These are phyloP conservation scores for Ophion obscuratus DNA, from an alignment of 2,888 invertebrate species.

Conservation along the genomic window DNA sequence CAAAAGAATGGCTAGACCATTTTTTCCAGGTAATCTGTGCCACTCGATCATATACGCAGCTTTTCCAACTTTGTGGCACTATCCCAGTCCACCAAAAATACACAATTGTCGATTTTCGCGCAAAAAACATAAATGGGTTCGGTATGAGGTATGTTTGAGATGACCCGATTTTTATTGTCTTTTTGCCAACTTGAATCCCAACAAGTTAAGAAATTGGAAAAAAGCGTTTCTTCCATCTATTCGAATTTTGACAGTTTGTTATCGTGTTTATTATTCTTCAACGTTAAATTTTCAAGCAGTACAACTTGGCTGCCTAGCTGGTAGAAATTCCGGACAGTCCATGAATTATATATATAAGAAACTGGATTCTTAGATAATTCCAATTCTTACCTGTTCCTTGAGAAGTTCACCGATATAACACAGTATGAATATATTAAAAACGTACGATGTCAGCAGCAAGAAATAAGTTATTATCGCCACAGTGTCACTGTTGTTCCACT, in stretches of 20 bases:
- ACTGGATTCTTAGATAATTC: background rate
- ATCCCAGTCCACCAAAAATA: slow-evolving; percentile 6
- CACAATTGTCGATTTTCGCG: background rate
- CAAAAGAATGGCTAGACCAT: slow-evolving; percentile 55
- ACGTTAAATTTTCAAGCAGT: too few relatives aligned
- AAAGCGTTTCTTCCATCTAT: background rate
- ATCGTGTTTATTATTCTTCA: too few relatives aligned
- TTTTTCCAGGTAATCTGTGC: slow-evolving; percentile 64
- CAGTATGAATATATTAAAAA: slow-evolving; percentile 53
- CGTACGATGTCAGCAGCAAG: slow-evolving; percentile 34
- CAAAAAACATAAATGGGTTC: background rate
- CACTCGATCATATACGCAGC: slow-evolving; percentile 66
- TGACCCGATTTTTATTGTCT: background rate
- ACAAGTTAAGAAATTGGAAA: background rate
- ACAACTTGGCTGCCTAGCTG: background rate
- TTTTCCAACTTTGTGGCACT: slow-evolving; percentile 59
- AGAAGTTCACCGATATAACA: slow-evolving; percentile 73
- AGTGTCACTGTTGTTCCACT: slow-evolving; percentile 46
- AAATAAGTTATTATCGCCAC: slow-evolving; percentile 50
- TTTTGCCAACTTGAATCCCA: background rate
- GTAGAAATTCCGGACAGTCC: background rate
- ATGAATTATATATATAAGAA: background rate
- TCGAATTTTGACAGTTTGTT: background rate
- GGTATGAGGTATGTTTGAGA: background rate
- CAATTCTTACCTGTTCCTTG: slow-evolving; percentile 71